Evolutionary conservation across 1,140 invertebrate genomes (phyloP).

Genomic region (Saxidomus purpurata): DNA sequence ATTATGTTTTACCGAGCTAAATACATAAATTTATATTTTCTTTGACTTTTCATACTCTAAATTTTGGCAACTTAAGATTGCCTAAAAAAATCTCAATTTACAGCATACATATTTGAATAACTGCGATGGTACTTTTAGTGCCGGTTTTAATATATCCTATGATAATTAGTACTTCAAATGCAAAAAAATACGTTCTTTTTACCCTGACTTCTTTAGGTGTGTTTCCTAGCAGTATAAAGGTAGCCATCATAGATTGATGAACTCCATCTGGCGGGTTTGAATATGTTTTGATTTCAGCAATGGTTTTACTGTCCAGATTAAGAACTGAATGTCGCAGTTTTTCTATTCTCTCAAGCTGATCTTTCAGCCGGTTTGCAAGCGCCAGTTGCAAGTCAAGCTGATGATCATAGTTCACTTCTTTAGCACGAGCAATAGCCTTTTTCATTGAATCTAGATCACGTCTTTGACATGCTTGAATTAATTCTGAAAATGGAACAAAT

Average conservation of each 20-base stretch:
- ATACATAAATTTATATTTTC: too few relatives aligned
- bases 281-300: constrained; percentile 81
- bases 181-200: too few relatives aligned
- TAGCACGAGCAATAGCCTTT: constrained; percentile 76
- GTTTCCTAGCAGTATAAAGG: constrained; percentile 80
- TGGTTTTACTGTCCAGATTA: constrained; percentile 81
- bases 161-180: too few relatives aligned
- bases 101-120: too few relatives aligned
- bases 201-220: constrained; percentile 80
- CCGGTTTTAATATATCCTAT: too few relatives aligned
- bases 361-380: constrained; percentile 76
- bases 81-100: too few relatives aligned
- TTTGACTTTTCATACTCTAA: too few relatives aligned
- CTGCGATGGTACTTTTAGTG: too few relatives aligned
- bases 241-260: constrained; percentile 79
- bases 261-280: constrained; percentile 81
- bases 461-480: constrained; percentile 78
- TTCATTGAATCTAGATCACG: constrained; percentile 75
- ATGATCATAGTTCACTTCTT: constrained; percentile 78
- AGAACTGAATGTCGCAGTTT: constrained; percentile 82
- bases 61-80: too few relatives aligned
- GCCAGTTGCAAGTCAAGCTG: constrained; percentile 80
- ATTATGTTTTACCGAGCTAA: too few relatives aligned
- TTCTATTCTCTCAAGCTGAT: constrained; percentile 82
- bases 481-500: constrained; percentile 73